phyloP scores from a whole-genome alignment of 2,797 vertebrate genomes.

The Choloepus didactylus region DNA sequence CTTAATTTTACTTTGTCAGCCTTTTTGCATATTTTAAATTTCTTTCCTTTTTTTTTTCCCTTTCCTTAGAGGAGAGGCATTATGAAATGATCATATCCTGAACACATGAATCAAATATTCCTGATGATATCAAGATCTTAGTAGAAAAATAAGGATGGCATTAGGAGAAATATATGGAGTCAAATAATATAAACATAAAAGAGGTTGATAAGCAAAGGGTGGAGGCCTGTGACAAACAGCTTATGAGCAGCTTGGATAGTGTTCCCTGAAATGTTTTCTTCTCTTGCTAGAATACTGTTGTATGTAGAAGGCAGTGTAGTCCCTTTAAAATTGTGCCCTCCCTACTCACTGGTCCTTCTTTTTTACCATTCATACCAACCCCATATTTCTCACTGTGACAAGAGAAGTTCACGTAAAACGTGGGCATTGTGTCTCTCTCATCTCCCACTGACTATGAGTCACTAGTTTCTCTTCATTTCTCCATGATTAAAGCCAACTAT shows the following conservation, averaged over 20 bases:
- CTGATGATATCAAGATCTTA: neutral
- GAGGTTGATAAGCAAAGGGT: neutral
- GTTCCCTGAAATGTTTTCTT: neutral
- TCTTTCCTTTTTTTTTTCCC: neutral
- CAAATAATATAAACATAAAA: neutral
- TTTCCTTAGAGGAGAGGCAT: neutral
- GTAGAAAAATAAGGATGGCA: neutral
- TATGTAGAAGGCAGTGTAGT: neutral
- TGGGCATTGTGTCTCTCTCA: neutral
- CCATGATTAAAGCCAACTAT: neutral
- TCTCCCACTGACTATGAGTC: constrained; percentile 53
- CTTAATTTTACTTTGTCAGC: neutral
- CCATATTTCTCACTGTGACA: neutral
- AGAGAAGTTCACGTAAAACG: neutral
- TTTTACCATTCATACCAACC: neutral
- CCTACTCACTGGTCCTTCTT: neutral
- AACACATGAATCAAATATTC: neutral
- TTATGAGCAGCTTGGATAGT: neutral
- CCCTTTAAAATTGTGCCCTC: neutral
- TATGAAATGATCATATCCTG: neutral
- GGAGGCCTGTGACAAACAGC: rapidly evolving
- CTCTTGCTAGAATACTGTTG: neutral
- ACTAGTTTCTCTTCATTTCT: constrained; percentile 31
- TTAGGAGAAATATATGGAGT: neutral
- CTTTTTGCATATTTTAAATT: neutral